Base-by-base conservation (phyloP, 1,140 invertebrate genomes). In the Pseudomyrmex sp. region DNA sequence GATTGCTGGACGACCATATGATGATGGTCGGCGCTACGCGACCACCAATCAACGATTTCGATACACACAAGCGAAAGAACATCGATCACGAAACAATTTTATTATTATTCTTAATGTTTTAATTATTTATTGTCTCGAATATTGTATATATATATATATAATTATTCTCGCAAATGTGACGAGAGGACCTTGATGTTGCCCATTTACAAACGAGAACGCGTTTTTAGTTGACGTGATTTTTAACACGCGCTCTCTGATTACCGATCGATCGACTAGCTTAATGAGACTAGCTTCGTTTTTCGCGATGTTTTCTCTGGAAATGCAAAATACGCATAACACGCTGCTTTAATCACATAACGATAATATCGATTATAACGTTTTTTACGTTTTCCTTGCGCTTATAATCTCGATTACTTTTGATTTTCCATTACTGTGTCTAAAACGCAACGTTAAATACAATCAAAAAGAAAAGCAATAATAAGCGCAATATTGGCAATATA, bases 31-130 rank as follows among this genome's bases (percentile, higher is more conserved):
- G 61, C 46, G 46, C 46, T 61, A 46, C 58, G 20, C 52, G 63
- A 58, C 56, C 35, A 35, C 62, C 35, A 18, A 79, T 79, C 76
- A 15, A 5, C 20, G 65, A 79, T 79, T 59, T 79, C 76, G 76
- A 79, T 70, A 58, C 15, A 18, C 50, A 20, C 26, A 18, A 20
- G 46, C 20, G 65, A 46, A 13, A 26, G 52, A 68, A 70, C 20
- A 20, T 72, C 76, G 44, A 35, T 56, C 44, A 9, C 58, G 66
- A 80, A 80, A 80, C 66, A 72, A 80, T 80, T n/a, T 70, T 72
- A 80, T 80, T 80, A 80, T 44, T 80, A 80, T 44, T 44, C 46
- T 50, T 50, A 80, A 80, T 61, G 66, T 20, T 54, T 48, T 56
- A 66, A 46, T 69, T 79, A 56, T 59, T 69, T 79, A 56, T 59